Evolutionary conservation across 2,113 vertebrate genomes (phyloP), one percentile per base, ranked within the genome.

Genomic region (Rhea pennata): DNA sequence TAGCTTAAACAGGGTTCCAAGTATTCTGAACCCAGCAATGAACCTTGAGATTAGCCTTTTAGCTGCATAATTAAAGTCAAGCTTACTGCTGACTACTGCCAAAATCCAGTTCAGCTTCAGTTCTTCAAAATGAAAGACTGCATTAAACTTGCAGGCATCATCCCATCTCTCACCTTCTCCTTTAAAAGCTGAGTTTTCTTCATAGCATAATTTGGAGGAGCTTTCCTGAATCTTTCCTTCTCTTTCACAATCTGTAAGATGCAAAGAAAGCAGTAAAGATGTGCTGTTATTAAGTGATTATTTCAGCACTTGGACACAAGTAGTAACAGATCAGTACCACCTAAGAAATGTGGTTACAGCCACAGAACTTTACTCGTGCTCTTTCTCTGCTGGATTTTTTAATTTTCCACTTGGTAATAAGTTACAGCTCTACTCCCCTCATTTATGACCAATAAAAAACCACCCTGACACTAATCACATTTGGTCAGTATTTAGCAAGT

Each of bases 191-290:
- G 99, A 3, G 99, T 99, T 98, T 99, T 99, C 98, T 99, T 99
- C 99, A 99, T 99, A 86, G 99, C 99, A 40, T 99, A 99, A 96
- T 99, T 99, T 44, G 99, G 98, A 56, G 99, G 99, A 20, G 99
- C 99, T 98, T 99, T 99, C 77, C 99, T 98, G 98, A 99, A 99
- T 54, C 99, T 88, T 97, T 99, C 99, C 90, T 99, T 99, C 94
- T 99, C 99, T 97, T 99, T 99, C 46, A 99, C 99, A 74, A 99
- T 99, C 99, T 99, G 96, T 40, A 97, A 90, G 79, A 59, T 40
- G 17, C 58, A 72, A 51, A 48, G 69, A 33, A 62, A 95, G 73
- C 31, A 51, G 65, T 13, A 67, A 62, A 15, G 83, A 72, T 16
- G 72, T 4, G 21, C 6, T 83, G 72, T 67, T 36, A 67, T 10